Evolutionary conservation across 2,888 invertebrate genomes (phyloP), one percentile per base, ranked within the genome.

Genomic region (Plebejus melissa): DNA sequence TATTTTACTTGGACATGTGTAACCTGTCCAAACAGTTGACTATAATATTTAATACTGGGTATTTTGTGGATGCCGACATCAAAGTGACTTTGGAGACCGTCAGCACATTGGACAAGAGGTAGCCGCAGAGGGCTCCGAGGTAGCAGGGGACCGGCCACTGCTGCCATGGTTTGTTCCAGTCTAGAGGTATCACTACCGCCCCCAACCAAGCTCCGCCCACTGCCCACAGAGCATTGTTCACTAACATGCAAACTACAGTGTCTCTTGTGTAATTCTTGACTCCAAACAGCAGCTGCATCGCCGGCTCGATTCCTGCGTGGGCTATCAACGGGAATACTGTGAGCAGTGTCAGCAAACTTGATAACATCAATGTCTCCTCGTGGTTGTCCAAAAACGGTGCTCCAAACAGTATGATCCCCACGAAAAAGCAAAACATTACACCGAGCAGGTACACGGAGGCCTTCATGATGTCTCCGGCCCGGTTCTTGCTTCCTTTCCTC

Each of bases 131-230:
- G 1, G 96, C 95, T n/a, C 96, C 96, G 0, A 95, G 88, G 77
- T 95, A 94, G 82, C 96, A 96, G 0, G 96, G 95, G 80, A 96
- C 95, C 0, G 96, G 96, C 96, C 96, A 96, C 77, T 90, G 95
- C 92, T 98, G 98, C 97, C 98, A 98, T 0, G 97, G 96, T 74
- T 96, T 94, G 87, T 98, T 97, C 98, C 98, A 98, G 86, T 98
- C 98, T 54, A 98, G 90, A 0, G 98, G 98, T 79, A 98, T 97
- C 0, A 97, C 96, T 76, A 97, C 94, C 3, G 97, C 97, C 6
- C 98, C 97, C 1, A 97, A 83, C 98, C 98, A 98, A 5, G 97
- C 95, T 3, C 98, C 98, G 54, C 96, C 86, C 13, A 97, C 84
- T 0, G 96, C 95, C 76, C 94, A 83, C 76, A 94, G 83, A 5